A percentile compares a stretch with the other conserved stretches of the same genome.
Evolutionary conservation across 2,888 invertebrate species (phyloP).

Genomic region (Ctena decussata): DNA sequence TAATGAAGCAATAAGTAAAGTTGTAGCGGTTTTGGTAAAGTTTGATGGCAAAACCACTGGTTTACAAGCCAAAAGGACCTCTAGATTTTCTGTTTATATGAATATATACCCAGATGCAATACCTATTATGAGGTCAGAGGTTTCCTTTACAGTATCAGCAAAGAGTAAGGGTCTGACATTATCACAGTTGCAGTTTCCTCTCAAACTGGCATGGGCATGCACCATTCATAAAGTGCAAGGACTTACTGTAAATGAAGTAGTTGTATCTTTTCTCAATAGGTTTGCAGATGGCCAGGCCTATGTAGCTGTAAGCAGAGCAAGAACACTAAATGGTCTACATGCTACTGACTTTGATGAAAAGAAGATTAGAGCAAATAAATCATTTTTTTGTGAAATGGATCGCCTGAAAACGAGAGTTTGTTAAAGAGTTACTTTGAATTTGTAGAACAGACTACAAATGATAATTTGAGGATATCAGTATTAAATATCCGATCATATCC

Average conservation of each 20-base stretch:
- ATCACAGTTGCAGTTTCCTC: constrained; percentile 15
- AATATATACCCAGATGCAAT: constrained; percentile 1
- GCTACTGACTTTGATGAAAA: background rate
- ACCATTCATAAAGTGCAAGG: constrained; percentile 46
- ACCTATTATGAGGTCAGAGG: background rate
- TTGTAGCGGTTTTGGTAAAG: constrained; percentile 1
- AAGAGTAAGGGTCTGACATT: background rate
- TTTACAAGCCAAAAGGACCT: background rate
- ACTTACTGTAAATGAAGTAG: constrained; percentile 21
- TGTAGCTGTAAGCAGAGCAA: constrained; percentile 28
- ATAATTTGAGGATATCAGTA: background rate
- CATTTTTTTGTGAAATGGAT: background rate
- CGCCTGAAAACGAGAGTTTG: background rate
- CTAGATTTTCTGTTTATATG: background rate
- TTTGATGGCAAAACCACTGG: background rate
- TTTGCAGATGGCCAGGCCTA: constrained; percentile 36
- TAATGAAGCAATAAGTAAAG: background rate
- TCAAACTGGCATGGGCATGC: constrained; percentile 26
- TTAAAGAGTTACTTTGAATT: background rate
- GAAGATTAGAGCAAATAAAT: background rate
- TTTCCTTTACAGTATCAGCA: background rate
- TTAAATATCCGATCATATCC: constrained; percentile 5
- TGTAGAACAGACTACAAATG: background rate
- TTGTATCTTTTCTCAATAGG: constrained; percentile 10
- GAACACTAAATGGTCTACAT: constrained; percentile 21